Conservation (phyloP, 2,113 vertebrate genomes). For the Antechinus stuartii region DNA sequence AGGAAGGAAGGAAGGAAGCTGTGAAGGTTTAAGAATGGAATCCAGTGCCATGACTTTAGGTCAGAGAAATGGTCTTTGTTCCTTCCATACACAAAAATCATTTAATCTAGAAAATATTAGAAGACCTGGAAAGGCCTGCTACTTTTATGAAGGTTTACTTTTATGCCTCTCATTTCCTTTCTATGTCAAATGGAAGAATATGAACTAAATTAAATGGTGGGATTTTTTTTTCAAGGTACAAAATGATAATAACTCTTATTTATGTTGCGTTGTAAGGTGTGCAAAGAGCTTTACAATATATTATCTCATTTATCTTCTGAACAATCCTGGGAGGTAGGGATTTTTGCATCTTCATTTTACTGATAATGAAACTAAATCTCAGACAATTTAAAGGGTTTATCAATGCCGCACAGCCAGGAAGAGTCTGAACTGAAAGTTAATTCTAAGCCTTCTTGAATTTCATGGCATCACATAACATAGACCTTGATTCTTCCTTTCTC, state of each 20-base stretch:
- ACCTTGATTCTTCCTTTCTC: background rate
- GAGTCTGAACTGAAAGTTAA: background rate
- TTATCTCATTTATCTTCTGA: background rate
- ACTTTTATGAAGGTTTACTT: background rate
- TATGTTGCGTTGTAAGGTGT: background rate
- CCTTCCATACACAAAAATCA: constrained; percentile 13
- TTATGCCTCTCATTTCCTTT: background rate
- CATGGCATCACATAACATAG: background rate
- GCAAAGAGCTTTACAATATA: background rate
- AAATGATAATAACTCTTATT: background rate
- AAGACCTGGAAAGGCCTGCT: background rate
- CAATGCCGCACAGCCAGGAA: background rate
- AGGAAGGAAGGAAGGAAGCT: background rate
- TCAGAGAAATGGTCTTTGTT: background rate
- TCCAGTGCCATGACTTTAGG: background rate
- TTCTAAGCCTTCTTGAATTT: background rate
- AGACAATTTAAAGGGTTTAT: background rate
- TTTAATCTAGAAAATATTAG: background rate
- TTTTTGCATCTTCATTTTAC: background rate
- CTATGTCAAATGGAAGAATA: background rate
- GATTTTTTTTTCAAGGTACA: background rate
- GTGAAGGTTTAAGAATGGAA: background rate
- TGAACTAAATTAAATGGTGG: background rate
- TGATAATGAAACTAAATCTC: constrained; percentile 16
- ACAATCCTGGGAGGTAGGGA: background rate